Evolutionary conservation across 2,888 invertebrate species (phyloP).

Genomic region (Leptopilina drosophilae): DNA sequence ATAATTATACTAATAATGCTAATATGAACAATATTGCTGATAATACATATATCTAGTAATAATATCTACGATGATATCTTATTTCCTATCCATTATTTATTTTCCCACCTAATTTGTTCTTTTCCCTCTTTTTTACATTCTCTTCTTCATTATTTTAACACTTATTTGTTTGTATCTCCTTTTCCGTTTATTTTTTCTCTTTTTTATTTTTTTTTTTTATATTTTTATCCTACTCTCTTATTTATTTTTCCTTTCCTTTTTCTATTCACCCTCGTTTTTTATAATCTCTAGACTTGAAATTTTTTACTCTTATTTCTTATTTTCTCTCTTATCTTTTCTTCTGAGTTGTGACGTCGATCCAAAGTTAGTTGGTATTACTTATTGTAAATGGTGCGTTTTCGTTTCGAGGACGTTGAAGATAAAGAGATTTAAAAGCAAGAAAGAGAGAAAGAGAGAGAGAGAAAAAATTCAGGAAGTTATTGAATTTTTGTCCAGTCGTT

Average conservation of each 20-base stretch:
- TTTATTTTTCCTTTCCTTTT: background rate
- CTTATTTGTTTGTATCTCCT: background rate
- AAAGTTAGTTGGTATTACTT: constrained; percentile 15
- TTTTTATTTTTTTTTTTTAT: constrained; percentile 33
- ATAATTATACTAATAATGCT: no score
- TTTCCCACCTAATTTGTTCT: background rate
- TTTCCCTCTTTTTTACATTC: background rate
- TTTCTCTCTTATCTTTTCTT: background rate
- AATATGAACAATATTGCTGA: no score
- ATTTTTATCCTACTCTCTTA: constrained; percentile 6
- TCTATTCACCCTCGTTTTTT: constrained; percentile 18
- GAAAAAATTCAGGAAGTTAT: constrained; percentile 20
- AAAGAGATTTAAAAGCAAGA: background rate
- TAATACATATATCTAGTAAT: no score
- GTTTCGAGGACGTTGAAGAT: constrained; percentile 15
- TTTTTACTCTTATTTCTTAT: constrained; percentile 11
- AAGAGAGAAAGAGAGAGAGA: constrained; percentile 27
- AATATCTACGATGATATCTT: background rate
- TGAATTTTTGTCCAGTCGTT: constrained; percentile 24
- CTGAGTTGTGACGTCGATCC: constrained; percentile 15
- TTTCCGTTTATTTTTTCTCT: constrained; percentile 11
- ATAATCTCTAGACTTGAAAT: constrained; percentile 30
- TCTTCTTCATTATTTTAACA: no score
- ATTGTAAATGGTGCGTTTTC: background rate
- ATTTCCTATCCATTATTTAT: background rate